Percentiles rank a stretch among this genome's conserved stretches.
These are phyloP conservation scores for Chrysemys picta DNA, from an alignment of 2,113 vertebrate genomes.

Conservation along the genomic window DNA sequence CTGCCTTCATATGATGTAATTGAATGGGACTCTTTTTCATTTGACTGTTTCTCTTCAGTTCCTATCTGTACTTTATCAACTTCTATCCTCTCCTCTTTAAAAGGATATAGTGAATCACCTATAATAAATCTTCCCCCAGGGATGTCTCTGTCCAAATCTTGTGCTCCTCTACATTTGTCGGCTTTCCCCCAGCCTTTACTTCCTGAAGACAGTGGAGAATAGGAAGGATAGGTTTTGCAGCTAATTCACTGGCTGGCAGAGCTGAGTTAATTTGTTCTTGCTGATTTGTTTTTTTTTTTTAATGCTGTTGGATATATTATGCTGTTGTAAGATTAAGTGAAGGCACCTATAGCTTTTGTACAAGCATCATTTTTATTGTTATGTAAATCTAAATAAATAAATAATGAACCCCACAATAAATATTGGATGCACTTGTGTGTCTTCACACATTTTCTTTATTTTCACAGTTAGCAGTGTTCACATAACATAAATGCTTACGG, in stretches of 20 bases:
- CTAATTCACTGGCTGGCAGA: background rate
- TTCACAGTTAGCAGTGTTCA: background rate
- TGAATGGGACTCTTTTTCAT: background rate
- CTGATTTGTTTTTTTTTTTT: background rate
- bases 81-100: background rate
- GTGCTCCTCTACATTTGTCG: background rate
- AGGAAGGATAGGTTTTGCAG: background rate
- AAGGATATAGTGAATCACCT: background rate
- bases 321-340: background rate
- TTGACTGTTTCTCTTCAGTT: background rate
- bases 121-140: background rate
- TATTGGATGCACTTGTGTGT: background rate
- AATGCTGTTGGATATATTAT: background rate
- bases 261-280: background rate
- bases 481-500: constrained; percentile 5
- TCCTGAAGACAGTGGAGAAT: background rate
- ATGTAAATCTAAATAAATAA: background rate
- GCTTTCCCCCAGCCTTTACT: background rate
- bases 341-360: background rate
- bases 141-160: background rate
- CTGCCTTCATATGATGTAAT: background rate
- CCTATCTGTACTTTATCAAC: background rate
- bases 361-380: background rate
- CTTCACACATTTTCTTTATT: background rate
- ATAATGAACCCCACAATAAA: constrained; percentile 7